phyloP scores from a whole-genome alignment of 2,888 invertebrate genomes.

The Cephus pulcher region DNA sequence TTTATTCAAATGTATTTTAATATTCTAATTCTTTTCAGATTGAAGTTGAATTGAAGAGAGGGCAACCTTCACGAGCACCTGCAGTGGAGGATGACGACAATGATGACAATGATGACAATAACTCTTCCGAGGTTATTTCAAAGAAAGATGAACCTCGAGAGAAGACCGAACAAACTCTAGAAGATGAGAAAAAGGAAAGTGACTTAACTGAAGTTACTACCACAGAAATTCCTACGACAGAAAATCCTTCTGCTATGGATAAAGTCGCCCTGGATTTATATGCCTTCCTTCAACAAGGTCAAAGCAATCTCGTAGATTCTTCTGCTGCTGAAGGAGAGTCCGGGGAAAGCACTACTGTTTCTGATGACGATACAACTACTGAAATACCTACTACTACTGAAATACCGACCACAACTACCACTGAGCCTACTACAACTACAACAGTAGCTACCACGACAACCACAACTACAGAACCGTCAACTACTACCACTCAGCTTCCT shows the following conservation, averaged over 20 bases:
- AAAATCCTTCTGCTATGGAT: conserved; percentile 77
- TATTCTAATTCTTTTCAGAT: conserved; percentile 26
- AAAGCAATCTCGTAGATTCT: conserved; percentile 65
- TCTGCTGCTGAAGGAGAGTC: conserved; percentile 62
- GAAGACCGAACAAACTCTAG: background rate
- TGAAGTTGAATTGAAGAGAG: conserved; percentile 48
- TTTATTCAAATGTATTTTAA: background rate
- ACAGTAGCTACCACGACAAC: conserved; percentile 68
- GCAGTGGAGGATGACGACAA: conserved; percentile 25
- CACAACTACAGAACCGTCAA: conserved; percentile 44
- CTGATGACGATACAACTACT: conserved; percentile 61
- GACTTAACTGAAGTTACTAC: conserved; percentile 25
- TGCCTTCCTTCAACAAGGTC: conserved; percentile 78
- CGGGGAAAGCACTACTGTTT: conserved; percentile 66
- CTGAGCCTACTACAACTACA: conserved; percentile 66
- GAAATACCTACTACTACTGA: conserved; percentile 66
- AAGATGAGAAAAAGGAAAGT: conserved; percentile 14
- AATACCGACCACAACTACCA: conserved; percentile 63
- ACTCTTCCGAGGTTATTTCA: conserved; percentile 1
- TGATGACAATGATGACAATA: conserved; percentile 20
- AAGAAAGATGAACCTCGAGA: conserved; percentile 4
- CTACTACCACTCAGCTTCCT: conserved; percentile 55
- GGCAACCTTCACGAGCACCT: conserved; percentile 39
- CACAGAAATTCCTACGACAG: conserved; percentile 73
- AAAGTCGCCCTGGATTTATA: conserved; percentile 87